A percentile compares a stretch with the other conserved stretches of the same genome.
These are phyloP conservation scores for Smittia aterrima DNA, from an alignment of 2,888 invertebrate species.

Conservation along the genomic window DNA sequence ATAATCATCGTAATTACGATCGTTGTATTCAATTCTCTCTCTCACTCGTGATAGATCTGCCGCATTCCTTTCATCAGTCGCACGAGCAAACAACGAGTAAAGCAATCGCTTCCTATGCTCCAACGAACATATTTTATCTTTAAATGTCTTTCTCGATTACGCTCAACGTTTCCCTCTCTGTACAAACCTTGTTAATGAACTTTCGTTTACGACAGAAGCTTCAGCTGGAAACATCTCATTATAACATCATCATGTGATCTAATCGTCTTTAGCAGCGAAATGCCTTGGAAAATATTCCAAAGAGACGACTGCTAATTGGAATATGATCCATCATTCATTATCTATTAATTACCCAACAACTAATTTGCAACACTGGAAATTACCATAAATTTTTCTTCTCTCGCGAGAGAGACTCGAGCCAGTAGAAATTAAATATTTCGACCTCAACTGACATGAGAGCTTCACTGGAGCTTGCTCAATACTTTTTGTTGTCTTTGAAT, in stretches of 20 bases:
- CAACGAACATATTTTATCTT: no score
- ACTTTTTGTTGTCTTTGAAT: background rate
- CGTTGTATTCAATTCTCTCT: no score
- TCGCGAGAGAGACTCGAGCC: background rate
- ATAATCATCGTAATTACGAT: no score
- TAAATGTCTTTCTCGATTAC: no score
- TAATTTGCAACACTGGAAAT: background rate
- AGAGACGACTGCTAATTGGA: background rate
- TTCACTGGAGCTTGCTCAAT: background rate
- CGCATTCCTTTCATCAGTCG: no score
- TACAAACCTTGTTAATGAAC: no score
- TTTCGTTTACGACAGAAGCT: background rate
- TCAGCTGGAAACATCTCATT: constrained; percentile 1
- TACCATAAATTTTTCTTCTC: constrained; percentile 9
- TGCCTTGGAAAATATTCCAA: background rate
- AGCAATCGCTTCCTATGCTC: no score
- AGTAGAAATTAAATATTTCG: background rate
- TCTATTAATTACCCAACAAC: constrained; percentile 7
- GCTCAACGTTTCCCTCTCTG: no score
- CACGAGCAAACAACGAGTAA: no score
- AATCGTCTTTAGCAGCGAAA: background rate
- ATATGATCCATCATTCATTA: constrained; percentile 5
- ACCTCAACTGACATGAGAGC: background rate
- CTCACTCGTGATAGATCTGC: no score
- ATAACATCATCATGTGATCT: background rate